A percentile compares a stretch with the other conserved stretches of the same genome.
Conservation (phyloP, 1,140 invertebrate genomes). For the Anagrus nilaparvatae region DNA sequence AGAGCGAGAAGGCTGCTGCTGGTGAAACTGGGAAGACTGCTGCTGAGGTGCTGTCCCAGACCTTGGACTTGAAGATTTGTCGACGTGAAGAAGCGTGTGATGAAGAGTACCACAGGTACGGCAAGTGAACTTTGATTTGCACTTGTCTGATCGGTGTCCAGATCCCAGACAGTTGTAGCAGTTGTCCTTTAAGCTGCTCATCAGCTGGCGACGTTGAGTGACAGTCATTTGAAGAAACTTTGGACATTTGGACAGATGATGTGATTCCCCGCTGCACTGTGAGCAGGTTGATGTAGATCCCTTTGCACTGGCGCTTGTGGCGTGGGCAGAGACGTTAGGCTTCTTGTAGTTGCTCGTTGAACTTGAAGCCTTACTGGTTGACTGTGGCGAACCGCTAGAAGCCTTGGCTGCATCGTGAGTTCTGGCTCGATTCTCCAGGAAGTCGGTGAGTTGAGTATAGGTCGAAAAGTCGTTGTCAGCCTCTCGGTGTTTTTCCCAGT, state of each 20-base stretch:
- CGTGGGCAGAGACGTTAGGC: background rate
- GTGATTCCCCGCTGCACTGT: no score
- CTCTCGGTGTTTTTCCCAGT: conserved; percentile 1
- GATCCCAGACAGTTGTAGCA: background rate
- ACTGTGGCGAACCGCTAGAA: background rate
- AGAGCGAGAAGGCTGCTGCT: no score
- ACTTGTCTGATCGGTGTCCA: background rate
- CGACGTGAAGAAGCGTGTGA: no score
- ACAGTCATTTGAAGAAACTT: background rate
- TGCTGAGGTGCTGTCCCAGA: no score
- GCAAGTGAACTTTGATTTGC: no score
- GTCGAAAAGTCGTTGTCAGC: background rate
- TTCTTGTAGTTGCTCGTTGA: no score
- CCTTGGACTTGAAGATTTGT: no score
- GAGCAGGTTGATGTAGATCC: background rate
- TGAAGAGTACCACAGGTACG: no score
- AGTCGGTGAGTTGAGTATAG: background rate
- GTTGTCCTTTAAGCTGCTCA: background rate
- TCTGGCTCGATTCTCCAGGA: no score
- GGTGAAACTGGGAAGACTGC: no score
- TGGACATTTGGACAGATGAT: background rate
- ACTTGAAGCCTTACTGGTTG: background rate
- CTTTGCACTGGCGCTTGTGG: background rate
- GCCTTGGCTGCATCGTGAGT: background rate
- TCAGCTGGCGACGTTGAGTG: background rate